Percentiles rank a stretch among this genome's conserved stretches.
These are phyloP conservation scores for Lanius collurio DNA, from an alignment of 2,113 vertebrate species.

Conservation along the genomic window DNA sequence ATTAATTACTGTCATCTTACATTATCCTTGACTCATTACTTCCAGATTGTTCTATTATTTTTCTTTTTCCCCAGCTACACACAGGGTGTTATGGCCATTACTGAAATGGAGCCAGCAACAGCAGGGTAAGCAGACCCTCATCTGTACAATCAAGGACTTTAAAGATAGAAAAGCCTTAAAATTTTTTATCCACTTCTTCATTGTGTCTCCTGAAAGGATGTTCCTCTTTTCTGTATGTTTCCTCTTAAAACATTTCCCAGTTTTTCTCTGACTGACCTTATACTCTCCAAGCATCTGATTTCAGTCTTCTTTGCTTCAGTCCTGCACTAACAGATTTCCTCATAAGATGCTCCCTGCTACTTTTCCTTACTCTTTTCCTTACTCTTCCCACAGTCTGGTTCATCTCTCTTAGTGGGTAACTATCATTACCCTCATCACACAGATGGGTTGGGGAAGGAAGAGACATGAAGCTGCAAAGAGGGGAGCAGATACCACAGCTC, in stretches of 20 bases:
- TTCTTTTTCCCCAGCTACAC: neutral
- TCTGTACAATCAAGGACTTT: neutral
- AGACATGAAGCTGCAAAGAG: neutral
- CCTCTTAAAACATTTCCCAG: neutral
- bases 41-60: constrained; percentile 40
- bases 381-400: neutral
- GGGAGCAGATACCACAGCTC: neutral
- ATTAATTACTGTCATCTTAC: constrained; percentile 42
- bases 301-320: neutral
- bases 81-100: neutral
- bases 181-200: neutral
- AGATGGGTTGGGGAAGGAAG: neutral
- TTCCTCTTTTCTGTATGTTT: neutral
- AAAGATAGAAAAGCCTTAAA: neutral
- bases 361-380: neutral
- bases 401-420: neutral
- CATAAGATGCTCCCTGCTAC: neutral
- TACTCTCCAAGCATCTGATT: neutral
- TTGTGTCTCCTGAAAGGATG: neutral
- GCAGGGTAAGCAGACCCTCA: neutral
- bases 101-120: neutral
- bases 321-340: neutral
- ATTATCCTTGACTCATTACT: constrained; percentile 52
- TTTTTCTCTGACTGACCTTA: neutral
- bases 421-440: neutral